These are phyloP conservation scores for Spodoptera litura DNA, from an alignment of 1,140 invertebrate genomes.

Conservation along the genomic window DNA sequence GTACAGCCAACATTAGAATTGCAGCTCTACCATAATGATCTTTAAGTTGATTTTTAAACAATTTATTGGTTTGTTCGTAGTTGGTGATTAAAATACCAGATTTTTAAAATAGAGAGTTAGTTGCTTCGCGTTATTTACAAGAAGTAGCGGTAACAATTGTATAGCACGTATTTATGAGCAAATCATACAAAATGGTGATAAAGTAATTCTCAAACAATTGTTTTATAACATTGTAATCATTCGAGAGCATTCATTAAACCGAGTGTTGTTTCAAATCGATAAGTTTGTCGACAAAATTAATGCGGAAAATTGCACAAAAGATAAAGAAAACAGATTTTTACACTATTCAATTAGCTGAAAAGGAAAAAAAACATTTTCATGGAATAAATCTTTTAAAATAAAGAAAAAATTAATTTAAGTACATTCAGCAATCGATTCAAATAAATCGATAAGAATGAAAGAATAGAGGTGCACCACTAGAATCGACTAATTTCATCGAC, in stretches of 20 bases:
- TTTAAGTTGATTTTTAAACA: no score
- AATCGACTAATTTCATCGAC: constrained; percentile 1
- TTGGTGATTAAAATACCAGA: background rate
- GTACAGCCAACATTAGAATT: no score
- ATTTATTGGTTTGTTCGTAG: background rate
- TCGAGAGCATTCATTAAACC: constrained; percentile 27
- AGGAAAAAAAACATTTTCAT: no score
- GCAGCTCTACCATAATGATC: no score
- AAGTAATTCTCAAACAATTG: constrained; percentile 25
- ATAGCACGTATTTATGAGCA: constrained; percentile 24
- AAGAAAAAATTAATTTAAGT: background rate
- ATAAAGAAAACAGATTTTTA: no score
- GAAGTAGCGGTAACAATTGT: constrained; percentile 14
- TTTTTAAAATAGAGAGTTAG: background rate
- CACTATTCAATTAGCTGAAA: no score
- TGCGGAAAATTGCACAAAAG: no score
- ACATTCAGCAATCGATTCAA: background rate
- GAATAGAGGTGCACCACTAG: background rate
- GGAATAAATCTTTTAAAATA: background rate
- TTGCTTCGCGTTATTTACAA: background rate
- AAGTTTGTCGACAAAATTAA: background rate
- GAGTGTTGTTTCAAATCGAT: constrained; percentile 12
- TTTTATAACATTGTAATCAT: constrained; percentile 2
- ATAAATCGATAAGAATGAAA: background rate
- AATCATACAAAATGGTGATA: constrained; percentile 13